Evolutionary conservation across 30 jellyfish, hydroid and myxozoan genomes (phyloP).

Genomic region (Hydractinia symbiolongicarpus): DNA sequence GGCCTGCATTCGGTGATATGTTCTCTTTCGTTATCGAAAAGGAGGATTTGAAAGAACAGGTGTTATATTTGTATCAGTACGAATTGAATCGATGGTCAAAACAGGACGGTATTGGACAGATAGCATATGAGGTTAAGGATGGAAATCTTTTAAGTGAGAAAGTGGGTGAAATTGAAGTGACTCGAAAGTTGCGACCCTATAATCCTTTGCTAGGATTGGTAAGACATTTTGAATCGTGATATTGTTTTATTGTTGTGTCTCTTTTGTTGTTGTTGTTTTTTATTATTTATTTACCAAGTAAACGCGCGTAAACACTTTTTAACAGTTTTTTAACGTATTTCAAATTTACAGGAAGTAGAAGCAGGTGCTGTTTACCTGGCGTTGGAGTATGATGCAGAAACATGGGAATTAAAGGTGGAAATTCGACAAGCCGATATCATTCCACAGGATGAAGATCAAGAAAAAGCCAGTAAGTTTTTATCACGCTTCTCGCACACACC

Average conservation of each 20-base stretch:
- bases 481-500: neutral
- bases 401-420: constrained; percentile 58
- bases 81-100: constrained; percentile 95
- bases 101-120: constrained; percentile 90
- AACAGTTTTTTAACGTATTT: neutral
- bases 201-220: constrained; percentile 86
- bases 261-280: neutral
- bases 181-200: constrained; percentile 52
- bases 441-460: constrained; percentile 73
- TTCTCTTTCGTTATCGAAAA: constrained; percentile 37
- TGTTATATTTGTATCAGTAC: constrained; percentile 49
- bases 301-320: neutral
- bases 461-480: constrained; percentile 48
- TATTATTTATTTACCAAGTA: neutral
- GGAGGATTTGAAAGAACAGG: constrained; percentile 47
- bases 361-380: constrained; percentile 61
- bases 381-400: constrained; percentile 60
- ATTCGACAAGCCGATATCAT: constrained; percentile 75
- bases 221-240: neutral
- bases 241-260: neutral
- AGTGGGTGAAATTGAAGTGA: constrained; percentile 35
- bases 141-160: constrained; percentile 51
- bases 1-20: constrained; percentile 90
- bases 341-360: constrained; percentile 57
- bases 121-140: constrained; percentile 29